Evolutionary conservation across 2,888 invertebrate species (phyloP), one percentile per base, ranked within the genome.

Genomic region (Chrysolina oricalcia): DNA sequence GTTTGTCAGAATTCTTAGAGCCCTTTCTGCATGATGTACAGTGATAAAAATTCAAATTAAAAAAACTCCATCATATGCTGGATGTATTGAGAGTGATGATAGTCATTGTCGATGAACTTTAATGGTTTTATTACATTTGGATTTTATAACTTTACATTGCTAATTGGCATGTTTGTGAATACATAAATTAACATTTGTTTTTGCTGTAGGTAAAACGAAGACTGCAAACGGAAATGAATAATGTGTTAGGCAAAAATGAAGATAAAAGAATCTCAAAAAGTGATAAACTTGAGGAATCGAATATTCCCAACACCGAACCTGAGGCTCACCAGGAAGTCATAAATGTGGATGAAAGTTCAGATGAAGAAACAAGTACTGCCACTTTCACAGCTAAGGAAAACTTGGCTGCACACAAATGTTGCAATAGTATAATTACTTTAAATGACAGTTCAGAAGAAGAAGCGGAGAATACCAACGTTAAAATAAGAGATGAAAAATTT

Each of bases 391-490:
- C n/a, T 17, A 63, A 27, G 17, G 8, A 62, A 35, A 35, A 5
- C 40, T 10, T 41, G 17, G 40, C 2, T 19, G 6, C 64, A 41
- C 17, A 21, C 6, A 41, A 64, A 11, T 17, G 46, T 9, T 19
- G 46, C 43, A 65, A 11, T 40, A 15, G 19, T 65, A 2, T 27
- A 46, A 66, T 66, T 23, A 66, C 48, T 21, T 27, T 13, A 15
- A 27, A 48, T 48, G 19, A 64, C 17, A 66, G 66, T n/a, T 48
- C 66, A 43, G 23, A n/a, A 41, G 66, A 66, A 66, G 66, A 66
- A 66, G 2, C 17, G 15, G 6, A 64, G 8, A 62, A 15, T 41
- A 9, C 41, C 41, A 64, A 41, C 13, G 41, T 43, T 17, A 43
- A 43, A 43, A 35, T 10, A 62, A 21, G 23, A 27, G 27, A 10